Evolutionary conservation across 2,888 invertebrate genomes (phyloP).

Genomic region (Phymatocera aterrima): DNA sequence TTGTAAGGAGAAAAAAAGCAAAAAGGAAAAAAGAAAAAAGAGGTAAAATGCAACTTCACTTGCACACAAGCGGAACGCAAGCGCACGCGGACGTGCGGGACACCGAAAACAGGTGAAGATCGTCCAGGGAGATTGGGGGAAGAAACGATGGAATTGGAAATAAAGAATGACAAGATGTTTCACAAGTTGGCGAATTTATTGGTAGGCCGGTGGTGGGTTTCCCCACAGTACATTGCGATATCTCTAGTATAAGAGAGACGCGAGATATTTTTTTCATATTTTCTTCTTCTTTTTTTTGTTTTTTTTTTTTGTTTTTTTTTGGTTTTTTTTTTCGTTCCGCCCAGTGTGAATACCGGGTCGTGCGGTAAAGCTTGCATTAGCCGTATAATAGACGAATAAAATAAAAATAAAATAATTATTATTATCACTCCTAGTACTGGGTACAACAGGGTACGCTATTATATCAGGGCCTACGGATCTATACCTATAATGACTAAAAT

Average conservation of each 20-base stretch:
- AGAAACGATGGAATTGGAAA: constrained; percentile 32
- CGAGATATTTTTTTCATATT: constrained; percentile 46
- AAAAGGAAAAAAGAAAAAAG: neutral
- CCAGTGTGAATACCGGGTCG: constrained; percentile 25
- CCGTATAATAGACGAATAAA: constrained; percentile 50
- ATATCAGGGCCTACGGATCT: constrained; percentile 49
- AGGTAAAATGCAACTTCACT: too few relatives aligned
- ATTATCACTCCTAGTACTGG: constrained; percentile 70
- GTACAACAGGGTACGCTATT: constrained; percentile 65
- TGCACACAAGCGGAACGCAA: neutral
- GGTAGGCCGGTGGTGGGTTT: constrained; percentile 66
- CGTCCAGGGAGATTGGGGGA: constrained; percentile 12
- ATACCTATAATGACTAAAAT: constrained; percentile 59
- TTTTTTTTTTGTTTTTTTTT: too few relatives aligned
- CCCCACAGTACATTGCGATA: constrained; percentile 68
- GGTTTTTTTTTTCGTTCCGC: too few relatives aligned
- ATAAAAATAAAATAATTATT: constrained; percentile 51
- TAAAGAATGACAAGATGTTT: constrained; percentile 52
- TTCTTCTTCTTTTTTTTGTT: too few relatives aligned
- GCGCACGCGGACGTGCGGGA: neutral
- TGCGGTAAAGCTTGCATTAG: constrained; percentile 50
- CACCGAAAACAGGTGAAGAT: constrained; percentile 15
- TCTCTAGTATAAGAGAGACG: constrained; percentile 63
- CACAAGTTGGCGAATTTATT: constrained; percentile 71
- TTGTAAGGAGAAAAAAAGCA: neutral